Base-by-base conservation (phyloP, 2,888 invertebrate species). In the Xestia xanthographa region DNA sequence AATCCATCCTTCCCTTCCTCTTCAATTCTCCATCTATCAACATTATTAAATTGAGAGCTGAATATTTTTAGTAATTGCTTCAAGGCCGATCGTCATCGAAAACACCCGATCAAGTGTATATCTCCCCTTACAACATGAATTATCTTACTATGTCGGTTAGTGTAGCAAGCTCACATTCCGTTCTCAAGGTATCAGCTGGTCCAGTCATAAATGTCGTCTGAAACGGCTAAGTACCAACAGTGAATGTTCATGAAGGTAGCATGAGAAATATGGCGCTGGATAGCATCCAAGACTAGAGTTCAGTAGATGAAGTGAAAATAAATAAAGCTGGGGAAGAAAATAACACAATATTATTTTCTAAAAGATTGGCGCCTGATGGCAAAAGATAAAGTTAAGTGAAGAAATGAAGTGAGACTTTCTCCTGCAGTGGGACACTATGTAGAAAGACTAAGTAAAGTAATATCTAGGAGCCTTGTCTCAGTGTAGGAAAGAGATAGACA, bases 111-210 rank as follows among this genome's bases (percentile, higher is more conserved):
- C 8, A 22, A 48, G 63, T 63, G n/a, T 26, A 17, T n/a, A 41
- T n/a, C 17, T 41, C 14, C 9, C n/a, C 41, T 63, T 9, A 26
- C 14, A 41, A 69, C 60, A 75, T 82, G 76, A 81, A 43, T 69
- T 83, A 83, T 72, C 69, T 66, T 56, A 72, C 72, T 66, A 67
- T 65, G 72, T 69, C 53, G 45, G 38, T 70, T 72, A 66, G 38
- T 72, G 68, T 71, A 58, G 50, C 62, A 62, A 75, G 63, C 76
- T 85, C 34, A 53, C 82, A 85, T 72, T 66, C 62, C 45, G 48
- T 72, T 72, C 78, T 83, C 71, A 82, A 77, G 82, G 86, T 82
- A 86, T 82, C 83, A 83, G 86, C 87, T 86, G 84, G 53, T 48
- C 43, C 63, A 66, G 80, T 56, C 86, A 86, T 84, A 84, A 86